Evolutionary conservation across 2,888 invertebrate species (phyloP), one percentile per base, ranked within the genome.

Genomic region (Pseudoips prasinana): DNA sequence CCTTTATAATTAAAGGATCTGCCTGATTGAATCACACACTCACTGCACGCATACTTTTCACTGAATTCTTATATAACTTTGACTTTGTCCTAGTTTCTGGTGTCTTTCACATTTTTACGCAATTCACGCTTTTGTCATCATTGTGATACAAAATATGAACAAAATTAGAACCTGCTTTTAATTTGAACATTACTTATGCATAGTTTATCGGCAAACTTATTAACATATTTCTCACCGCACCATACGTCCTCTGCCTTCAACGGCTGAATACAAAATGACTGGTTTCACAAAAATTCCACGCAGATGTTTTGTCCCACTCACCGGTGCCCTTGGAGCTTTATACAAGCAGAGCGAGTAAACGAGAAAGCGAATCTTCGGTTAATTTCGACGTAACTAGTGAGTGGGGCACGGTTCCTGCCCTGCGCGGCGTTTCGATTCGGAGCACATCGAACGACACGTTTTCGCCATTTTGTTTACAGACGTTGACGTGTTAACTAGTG

Each of bases 401-500:
- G 22, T 27, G 7, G 10, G 8, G 7, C 24, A 19, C 22, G 19
- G 8, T 25, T 26, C 22, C 20, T 20, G 7, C 4, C 20, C 2
- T 20, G 4, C 7, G 7, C 20, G 20, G 7, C 39, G 46, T 33
- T 45, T 28, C 22, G 17, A 29, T 19, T 27, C 8, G 22, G 26
- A 24, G 14, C 25, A n/a, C n/a, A 33, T 46, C 32, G 39, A 42
- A 33, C 52, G 52, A 18, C 31, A 25, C 28, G 39, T 35, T 47
- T 45, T 50, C 64, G 60, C 62, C 64, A 62, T 60, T 63, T 63
- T 60, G 58, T 64, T 54, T 59, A 51, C 29, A 52, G 49, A 59
- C 65, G 51, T 58, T 63, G 58, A 50, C 51, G 60, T 46, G 65
- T 48, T 39, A 54, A 33, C 49, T 54, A 51, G 64, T 63, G 48